Base-by-base conservation (phyloP, 2,113 vertebrate genomes). In the Narcine bancroftii region DNA sequence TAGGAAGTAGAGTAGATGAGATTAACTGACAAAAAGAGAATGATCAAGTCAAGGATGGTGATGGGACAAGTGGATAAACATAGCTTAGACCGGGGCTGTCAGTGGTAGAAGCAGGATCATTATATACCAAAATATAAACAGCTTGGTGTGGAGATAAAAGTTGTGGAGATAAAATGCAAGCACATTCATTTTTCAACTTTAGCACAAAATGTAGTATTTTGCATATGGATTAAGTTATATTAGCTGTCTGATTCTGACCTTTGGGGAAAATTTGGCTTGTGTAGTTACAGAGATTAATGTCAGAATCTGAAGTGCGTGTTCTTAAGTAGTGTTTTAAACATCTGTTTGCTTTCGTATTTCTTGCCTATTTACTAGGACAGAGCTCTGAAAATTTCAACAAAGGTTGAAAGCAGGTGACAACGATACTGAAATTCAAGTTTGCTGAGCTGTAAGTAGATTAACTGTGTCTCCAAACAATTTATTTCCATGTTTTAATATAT, bases 341-440 rank as follows among this genome's bases (percentile, higher is more conserved):
- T 85, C 1, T 83, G 47, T 83, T 53, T 89, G 36, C 17, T 66
- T 39, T 42, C 85, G 6, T 65, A 21, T 91, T 47, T 0, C 47
- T 69, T 91, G 21, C 29, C 42, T 11, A 91, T 24, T 69, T 91
- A 66, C 36, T 17, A 91, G 89, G 89, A 91, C 89, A 91, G 47
- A 91, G 63, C 42, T 71, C 89, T 71, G 89, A 91, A 91, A 91
- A 26, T 91, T 69, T 91, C 89, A 91, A 42, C 24, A 11, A 91
- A 69, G 13, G 39, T 65, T 9, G 89, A 91, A 69, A 91, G 89
- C 42, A 91, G 89, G 89, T 91, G 89, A 91, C 89, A 91, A 42
- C 71, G 89, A 91, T 45, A 33, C 63, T 91, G 65, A 29, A 42
- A 42, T 42, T 69, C 42, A 91, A 69, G 36, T 91, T 36, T 42